Conservation (phyloP, 2,797 vertebrate genomes). For the Ceyx erithaca region DNA sequence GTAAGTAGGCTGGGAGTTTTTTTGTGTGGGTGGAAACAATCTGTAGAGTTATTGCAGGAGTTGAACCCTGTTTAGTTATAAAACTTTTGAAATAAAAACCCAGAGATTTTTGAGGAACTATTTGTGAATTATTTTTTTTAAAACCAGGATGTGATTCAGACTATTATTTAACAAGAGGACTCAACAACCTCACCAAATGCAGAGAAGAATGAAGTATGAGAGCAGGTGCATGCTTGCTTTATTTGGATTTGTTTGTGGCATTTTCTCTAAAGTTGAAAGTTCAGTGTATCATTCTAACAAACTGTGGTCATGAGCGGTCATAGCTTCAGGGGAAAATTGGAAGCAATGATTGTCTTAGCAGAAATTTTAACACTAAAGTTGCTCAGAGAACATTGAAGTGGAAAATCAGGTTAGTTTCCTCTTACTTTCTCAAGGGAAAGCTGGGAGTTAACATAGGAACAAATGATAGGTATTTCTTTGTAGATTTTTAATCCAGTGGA, state of each 20-base stretch:
- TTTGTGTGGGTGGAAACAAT: constrained; percentile 47
- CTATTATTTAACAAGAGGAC: constrained; percentile 36
- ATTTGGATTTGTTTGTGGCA: constrained; percentile 49
- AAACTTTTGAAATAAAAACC: constrained; percentile 42
- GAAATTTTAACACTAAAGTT: constrained; percentile 37
- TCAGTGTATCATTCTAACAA: constrained; percentile 9
- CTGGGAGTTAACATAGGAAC: constrained; percentile 5
- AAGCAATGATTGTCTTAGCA: constrained; percentile 40
- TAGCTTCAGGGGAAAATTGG: constrained; percentile 33
- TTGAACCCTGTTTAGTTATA: constrained; percentile 35
- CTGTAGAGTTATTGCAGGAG: constrained; percentile 19
- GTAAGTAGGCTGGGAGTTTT: constrained; percentile 5
- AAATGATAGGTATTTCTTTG: constrained; percentile 27
- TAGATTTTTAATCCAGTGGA: constrained; percentile 8
- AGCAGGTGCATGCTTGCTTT: constrained; percentile 60
- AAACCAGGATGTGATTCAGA: constrained; percentile 60
- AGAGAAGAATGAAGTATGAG: not conserved
- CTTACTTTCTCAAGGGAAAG: constrained; percentile 27
- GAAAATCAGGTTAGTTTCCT: constrained; percentile 46
- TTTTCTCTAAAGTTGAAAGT: constrained; percentile 49
- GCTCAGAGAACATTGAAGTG: constrained; percentile 34
- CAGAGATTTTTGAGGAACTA: constrained; percentile 17
- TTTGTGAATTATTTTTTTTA: not conserved
- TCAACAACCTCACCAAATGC: not conserved
- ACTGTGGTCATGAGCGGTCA: not conserved